phyloP scores from a whole-genome alignment of 2,797 vertebrate genomes.

The Chromis chromis region DNA sequence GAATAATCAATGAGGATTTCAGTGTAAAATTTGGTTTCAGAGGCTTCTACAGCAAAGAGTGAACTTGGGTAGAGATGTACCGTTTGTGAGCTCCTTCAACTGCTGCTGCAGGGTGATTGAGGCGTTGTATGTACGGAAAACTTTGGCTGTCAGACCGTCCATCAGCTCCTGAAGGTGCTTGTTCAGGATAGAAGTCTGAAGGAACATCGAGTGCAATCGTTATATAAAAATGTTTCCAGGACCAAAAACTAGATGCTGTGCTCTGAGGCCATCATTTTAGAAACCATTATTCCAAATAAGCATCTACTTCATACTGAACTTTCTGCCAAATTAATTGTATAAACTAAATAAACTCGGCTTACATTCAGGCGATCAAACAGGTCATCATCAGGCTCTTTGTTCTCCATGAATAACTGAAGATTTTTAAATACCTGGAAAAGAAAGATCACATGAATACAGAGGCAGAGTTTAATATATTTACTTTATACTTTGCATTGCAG shows the following conservation, averaged over 20 bases:
- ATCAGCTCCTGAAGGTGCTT: slow-evolving; percentile 99
- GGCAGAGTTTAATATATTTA: neutral
- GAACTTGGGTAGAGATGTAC: slow-evolving; percentile 25
- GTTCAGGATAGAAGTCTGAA: slow-evolving; percentile 95
- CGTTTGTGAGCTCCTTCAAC: slow-evolving; percentile 90
- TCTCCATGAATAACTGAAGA: slow-evolving; percentile 98
- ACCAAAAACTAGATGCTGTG: neutral
- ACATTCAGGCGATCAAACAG: slow-evolving; percentile 98
- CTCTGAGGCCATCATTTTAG: too few relatives aligned
- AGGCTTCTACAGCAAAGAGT: neutral
- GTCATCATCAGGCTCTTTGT: slow-evolving; percentile 98
- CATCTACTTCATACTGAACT: neutral
- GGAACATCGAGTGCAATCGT: neutral
- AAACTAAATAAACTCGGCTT: slow-evolving; percentile 69
- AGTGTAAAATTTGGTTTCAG: neutral
- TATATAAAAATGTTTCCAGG: neutral
- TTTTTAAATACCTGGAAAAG: slow-evolving; percentile 94
- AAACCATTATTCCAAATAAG: neutral
- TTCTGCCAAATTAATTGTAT: neutral
- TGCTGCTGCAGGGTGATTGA: slow-evolving; percentile 97
- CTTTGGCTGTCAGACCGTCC: slow-evolving; percentile 97
- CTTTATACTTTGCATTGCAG: neutral
- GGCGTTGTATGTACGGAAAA: slow-evolving; percentile 98
- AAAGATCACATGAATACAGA: slow-evolving; percentile 1
- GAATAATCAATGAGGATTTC: neutral